These are phyloP conservation scores for Epinephelus coioides DNA, from an alignment of 2,797 vertebrate species.

Conservation along the genomic window DNA sequence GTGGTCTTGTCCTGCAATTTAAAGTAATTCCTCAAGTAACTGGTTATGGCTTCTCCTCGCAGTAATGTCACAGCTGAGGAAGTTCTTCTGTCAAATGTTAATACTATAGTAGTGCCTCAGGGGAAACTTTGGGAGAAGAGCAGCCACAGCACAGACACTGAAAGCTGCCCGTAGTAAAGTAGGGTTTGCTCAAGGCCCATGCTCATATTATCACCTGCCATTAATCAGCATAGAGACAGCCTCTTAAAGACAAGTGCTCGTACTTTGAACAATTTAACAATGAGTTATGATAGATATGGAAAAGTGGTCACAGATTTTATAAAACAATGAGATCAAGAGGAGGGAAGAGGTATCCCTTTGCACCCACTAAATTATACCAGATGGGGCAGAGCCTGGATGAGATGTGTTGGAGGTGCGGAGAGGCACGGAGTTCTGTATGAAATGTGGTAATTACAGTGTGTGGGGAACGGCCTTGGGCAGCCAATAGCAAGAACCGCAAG, in stretches of 20 bases:
- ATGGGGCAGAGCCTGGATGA: conserved; percentile 33
- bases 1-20: neutral
- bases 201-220: neutral
- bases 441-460: conserved; percentile 35
- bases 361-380: conserved; percentile 34
- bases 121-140: neutral
- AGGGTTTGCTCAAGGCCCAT: neutral
- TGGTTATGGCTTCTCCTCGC: neutral
- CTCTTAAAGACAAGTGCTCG: neutral
- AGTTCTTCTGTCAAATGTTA: neutral
- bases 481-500: neutral
- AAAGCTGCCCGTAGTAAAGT: neutral
- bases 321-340: conserved; percentile 3
- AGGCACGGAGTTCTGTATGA: conserved; percentile 16
- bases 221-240: neutral
- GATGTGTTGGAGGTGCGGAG: conserved; percentile 27
- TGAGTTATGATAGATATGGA: neutral
- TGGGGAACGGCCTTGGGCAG: conserved; percentile 26
- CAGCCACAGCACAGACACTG: neutral
- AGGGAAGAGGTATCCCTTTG: neutral
- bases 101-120: neutral
- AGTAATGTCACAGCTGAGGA: neutral
- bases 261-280: neutral
- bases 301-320: neutral
- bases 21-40: neutral